These are phyloP conservation scores for Leptocoma aspasia DNA, from an alignment of 2,113 vertebrate species.

Conservation along the genomic window DNA sequence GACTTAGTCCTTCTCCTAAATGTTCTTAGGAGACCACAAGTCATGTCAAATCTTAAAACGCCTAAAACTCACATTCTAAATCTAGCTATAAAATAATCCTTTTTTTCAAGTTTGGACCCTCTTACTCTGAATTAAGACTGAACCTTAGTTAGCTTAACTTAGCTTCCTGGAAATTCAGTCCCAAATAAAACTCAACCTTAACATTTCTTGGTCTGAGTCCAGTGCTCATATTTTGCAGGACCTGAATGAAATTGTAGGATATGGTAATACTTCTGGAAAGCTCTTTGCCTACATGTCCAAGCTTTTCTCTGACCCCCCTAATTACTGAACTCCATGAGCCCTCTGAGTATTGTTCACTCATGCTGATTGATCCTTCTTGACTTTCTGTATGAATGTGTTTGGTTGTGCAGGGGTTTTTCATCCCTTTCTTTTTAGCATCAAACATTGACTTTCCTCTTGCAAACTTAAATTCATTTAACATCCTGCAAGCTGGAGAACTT, in stretches of 20 bases:
- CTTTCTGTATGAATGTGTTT: not conserved
- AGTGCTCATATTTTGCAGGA: not conserved
- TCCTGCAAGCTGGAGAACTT: not conserved
- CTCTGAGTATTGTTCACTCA: not conserved
- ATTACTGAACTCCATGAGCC: not conserved
- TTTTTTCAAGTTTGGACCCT: not conserved
- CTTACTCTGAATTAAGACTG: not conserved
- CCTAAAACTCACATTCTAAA: not conserved
- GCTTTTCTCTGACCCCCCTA: not conserved
- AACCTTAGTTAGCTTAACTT: not conserved
- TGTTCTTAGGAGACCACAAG: not conserved
- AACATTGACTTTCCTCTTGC: not conserved
- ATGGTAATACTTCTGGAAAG: not conserved
- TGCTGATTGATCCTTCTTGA: not conserved
- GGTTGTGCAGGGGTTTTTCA: fast-evolving
- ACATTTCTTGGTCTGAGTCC: not conserved
- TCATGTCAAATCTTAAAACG: not conserved
- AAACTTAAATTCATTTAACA: not conserved
- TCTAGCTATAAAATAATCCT: not conserved
- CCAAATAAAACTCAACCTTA: not conserved
- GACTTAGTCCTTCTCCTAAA: not conserved
- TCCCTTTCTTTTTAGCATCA: not conserved
- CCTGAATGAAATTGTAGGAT: not conserved
- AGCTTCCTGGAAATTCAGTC: not conserved
- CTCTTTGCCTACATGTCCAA: not conserved